Conservation (phyloP, 2,888 invertebrate genomes). For the Lithophane semibrunnea region DNA sequence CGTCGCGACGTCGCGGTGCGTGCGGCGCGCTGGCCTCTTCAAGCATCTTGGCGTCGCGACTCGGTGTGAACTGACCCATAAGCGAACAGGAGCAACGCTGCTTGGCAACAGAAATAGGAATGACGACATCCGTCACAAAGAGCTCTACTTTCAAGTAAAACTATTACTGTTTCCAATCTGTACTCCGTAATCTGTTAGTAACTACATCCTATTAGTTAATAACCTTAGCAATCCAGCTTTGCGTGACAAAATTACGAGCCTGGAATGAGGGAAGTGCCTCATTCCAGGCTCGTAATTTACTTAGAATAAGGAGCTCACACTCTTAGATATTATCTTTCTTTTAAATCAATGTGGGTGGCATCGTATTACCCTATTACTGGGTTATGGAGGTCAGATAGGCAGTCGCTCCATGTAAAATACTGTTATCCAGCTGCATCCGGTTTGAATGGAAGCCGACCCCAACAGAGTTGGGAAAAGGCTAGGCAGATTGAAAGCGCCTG, state of each 20-base stretch:
- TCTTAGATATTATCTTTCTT: slow-evolving; percentile 21
- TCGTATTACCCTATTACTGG: no score
- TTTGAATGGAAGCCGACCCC: no score
- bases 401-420: no score
- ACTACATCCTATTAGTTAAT: slow-evolving; percentile 5
- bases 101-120: neutral
- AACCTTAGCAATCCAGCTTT: neutral
- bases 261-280: no score
- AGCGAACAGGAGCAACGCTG: neutral
- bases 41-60: no score
- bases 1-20: no score
- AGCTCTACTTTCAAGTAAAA: neutral
- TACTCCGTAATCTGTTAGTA: neutral
- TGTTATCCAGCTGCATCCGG: no score
- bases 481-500: no score
- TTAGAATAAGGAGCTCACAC: neutral
- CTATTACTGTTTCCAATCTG: neutral
- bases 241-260: slow-evolving; percentile 45
- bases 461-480: no score
- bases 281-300: slow-evolving; percentile 12
- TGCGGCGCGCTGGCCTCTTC: no score
- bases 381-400: no score
- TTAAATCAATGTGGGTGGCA: slow-evolving; percentile 29
- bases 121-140: neutral
- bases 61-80: no score